Evolutionary conservation across 2,113 vertebrate species (phyloP).

Genomic region (Amblyopsis rosae): DNA sequence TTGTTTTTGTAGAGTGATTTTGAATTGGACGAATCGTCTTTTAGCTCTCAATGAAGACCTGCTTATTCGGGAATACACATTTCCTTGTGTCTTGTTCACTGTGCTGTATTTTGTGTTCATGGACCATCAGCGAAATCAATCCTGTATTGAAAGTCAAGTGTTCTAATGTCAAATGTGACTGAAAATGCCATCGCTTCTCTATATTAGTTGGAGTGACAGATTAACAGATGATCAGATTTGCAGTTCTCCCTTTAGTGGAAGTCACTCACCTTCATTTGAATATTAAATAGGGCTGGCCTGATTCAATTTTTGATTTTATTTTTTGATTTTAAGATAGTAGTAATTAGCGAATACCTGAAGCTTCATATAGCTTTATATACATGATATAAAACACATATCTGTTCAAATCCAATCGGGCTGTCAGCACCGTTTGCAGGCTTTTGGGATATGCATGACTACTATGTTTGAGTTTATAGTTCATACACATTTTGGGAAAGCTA

Average conservation of each 20-base stretch:
- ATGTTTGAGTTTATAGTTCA: too few relatives aligned
- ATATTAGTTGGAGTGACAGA: constrained; percentile 1
- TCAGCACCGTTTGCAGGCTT: too few relatives aligned
- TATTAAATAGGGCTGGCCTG: not conserved
- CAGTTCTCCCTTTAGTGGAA: not conserved
- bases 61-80: constrained; percentile 1
- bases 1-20: not conserved
- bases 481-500: too few relatives aligned
- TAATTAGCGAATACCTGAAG: too few relatives aligned
- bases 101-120: not conserved
- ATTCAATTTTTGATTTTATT: not conserved
- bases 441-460: too few relatives aligned
- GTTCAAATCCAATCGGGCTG: too few relatives aligned
- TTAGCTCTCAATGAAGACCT: too few relatives aligned
- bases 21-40: too few relatives aligned
- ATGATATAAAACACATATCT: too few relatives aligned
- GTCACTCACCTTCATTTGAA: not conserved
- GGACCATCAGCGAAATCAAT: constrained; percentile 41
- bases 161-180: constrained; percentile 34
- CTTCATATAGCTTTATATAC: too few relatives aligned
- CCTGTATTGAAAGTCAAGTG: constrained; percentile 36
- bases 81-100: constrained; percentile 8
- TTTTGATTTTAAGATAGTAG: not conserved
- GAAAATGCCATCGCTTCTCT: constrained; percentile 22
- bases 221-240: too few relatives aligned